Evolutionary conservation across 2,113 vertebrate genomes (phyloP), one percentile per base, ranked within the genome.

Genomic region (Morphnarchus princeps): DNA sequence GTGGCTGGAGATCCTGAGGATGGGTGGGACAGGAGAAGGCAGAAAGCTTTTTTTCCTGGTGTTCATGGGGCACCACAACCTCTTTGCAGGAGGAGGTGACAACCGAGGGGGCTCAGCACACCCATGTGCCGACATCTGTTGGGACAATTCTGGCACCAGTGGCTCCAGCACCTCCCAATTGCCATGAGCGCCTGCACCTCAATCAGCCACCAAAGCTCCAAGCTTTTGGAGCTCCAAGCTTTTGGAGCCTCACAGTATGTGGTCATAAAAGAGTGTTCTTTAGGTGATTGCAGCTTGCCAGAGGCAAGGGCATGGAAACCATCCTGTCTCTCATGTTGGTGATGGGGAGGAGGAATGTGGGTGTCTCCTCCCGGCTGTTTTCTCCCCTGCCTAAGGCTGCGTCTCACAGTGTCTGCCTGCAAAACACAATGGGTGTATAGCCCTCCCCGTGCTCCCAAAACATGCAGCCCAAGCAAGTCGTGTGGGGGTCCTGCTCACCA

Each of bases 401-500:
- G 2, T 25, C 34, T 76, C 28, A 28, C 28, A 26, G 55, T 5
- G 16, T 43, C 17, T 47, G 74, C 34, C 40, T 31, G 31, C 25
- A 42, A 57, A 81, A 31, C 7, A 47, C 40, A 22, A 17, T 0
- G 7, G 25, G 40, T 34, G 34, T 62, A 40, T 32, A 62, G 31
- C 31, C 40, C 11, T 31, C 31, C 14, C 20, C 1, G 1, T 3
- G 26, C 18, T 31, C 62, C 47, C 42, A 29, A n/a, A 54, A 69
- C 57, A 61, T 0, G 7, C 54, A 54, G 7, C 16, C 24, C 21
- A 40, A 70, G 25, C 20, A 22, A 57, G 17, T 31, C 4, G 4
- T 1, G 0, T 3, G 7, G 24, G n/a, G 10, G 21, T 50, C 31
- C 73, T 19, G 13, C 55, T 77, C 13, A 21, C 20, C 2, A 0